Base-by-base conservation (phyloP, 1,140 invertebrate species). In the Neodiprion lecontei region DNA sequence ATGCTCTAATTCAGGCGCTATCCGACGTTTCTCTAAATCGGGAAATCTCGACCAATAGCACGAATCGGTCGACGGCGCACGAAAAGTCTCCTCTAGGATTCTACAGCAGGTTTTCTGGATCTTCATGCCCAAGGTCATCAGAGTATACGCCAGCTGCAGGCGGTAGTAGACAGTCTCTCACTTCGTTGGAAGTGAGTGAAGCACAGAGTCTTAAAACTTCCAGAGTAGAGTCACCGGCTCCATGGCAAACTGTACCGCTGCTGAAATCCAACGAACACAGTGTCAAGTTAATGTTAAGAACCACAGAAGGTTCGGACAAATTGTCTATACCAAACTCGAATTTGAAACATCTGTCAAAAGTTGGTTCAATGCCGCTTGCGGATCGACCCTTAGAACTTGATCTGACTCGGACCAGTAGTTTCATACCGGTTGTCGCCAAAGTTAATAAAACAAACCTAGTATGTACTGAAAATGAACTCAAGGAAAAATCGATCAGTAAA, bases 31-130 rank as follows among this genome's bases (percentile, higher is more conserved):
- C 77, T 1, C 14, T 80, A 9, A 72, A 65, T 9, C 14, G 21
- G 50, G 48, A 67, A 10, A 23, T 17, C 47, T 23, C 66, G 17
- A 61, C 61, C 7, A 74, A 79, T 80, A 79, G 0, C 75, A 53
- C 50, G n/a, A 53, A 61, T 61, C 53, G 71, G 40, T 83, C 83
- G 2, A 79, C 69, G 49, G 76, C 80, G 14, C 82, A 77, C 74
- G 49, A 82, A 21, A 76, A 61, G 67, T 28, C 69, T 12, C 70
- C 69, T 75, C 9, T 67, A 53, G 12, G 76, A 82, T 67, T 14
- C 9, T 53, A 49, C 7, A 67, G 23, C 66, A 69, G 17, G 12
- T 14, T 69, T 11, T 73, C 65, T 17, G 28, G 21, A 67, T 73
- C 72, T 21, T 48, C 65, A 9, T n/a, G 40, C 10, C 61, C 61